A percentile compares a stretch with the other conserved stretches of the same genome.
Conservation (phyloP, 2,888 invertebrate genomes). For the Leptinotarsa peninsularis region DNA sequence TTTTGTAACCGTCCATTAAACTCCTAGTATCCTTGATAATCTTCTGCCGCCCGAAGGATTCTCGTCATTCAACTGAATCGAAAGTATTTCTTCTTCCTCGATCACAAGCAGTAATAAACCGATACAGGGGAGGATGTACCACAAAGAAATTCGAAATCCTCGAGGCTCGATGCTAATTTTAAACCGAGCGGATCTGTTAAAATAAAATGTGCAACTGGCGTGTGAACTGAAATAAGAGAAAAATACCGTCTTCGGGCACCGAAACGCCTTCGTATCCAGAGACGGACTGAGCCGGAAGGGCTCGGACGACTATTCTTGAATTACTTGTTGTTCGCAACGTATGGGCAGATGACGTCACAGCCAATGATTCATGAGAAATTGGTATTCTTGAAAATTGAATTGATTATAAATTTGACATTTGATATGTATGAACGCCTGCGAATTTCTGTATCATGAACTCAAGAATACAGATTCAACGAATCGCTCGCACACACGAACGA, state of each 20-base stretch:
- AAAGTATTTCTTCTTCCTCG: slow-evolving; percentile 20
- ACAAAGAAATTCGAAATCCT: slow-evolving; percentile 1
- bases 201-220: slow-evolving; percentile 11
- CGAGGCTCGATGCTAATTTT: slow-evolving; percentile 15
- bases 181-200: slow-evolving; percentile 21
- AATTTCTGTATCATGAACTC: too few relatives aligned
- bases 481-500: too few relatives aligned
- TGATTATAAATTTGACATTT: too few relatives aligned
- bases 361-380: too few relatives aligned
- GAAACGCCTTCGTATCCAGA: background rate
- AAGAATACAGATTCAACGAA: too few relatives aligned
- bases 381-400: too few relatives aligned
- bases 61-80: slow-evolving; percentile 16
- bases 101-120: slow-evolving; percentile 5
- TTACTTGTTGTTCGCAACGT: too few relatives aligned
- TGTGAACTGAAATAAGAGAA: slow-evolving; percentile 19
- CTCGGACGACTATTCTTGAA: too few relatives aligned
- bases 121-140: slow-evolving; percentile 17
- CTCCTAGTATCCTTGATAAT: slow-evolving; percentile 11
- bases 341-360: too few relatives aligned
- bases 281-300: too few relatives aligned
- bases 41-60: slow-evolving; percentile 1
- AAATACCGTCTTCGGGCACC: background rate
- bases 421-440: too few relatives aligned
- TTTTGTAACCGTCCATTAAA: background rate